Base-by-base conservation (phyloP, 2,888 invertebrate species). In the Caenorhabditis parvicauda region DNA sequence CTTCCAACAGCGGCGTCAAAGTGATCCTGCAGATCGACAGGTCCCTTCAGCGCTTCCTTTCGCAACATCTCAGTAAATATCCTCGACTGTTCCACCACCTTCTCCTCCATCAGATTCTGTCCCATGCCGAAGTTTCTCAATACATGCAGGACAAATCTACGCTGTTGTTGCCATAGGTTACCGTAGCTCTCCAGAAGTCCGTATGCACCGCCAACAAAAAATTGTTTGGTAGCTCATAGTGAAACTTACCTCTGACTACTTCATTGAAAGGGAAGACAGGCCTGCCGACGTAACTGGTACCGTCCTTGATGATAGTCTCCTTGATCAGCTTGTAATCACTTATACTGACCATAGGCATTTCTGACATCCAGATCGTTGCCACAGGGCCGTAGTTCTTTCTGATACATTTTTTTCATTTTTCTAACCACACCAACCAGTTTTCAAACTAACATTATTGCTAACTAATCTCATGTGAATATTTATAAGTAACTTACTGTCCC, bases 41-140 rank as follows among this genome's bases (percentile, higher is more conserved):
- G 28, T 17, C 52, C 63, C 29, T 57, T 43, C 12, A 46, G 47
- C 17, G 38, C 27, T 9, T 28, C 5, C 21, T 52, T 43, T 14
- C 41, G 35, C 25, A 55, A 44, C 0, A 17, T 29, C 0, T 55
- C 55, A n/a, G 55, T 55, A 49, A 59, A 47, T 1, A 35, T 32
- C 0, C 32, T 37, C 27, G 57, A 48, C 32, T 64, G 59, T n/a
- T 44, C 50, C 2, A 64, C 47, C 0, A n/a, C n/a, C 51, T 60
- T 60, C 28, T 68, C 61, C 45, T 68, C 60, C 68, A 68, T 68
- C 45, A 63, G 46, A 49, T 63, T 65, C 54, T 65, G 63, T 9
- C 68, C 68, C 49, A 68, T 42, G 12, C 68, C 68, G 35, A 68
- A 61, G 39, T 68, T 62, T 44, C 68, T 44, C 3, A 68, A 41